Percentiles rank a stretch among this genome's conserved stretches.
Evolutionary conservation across 2,888 invertebrate genomes (phyloP).

Genomic region (Epinotia bilunana): DNA sequence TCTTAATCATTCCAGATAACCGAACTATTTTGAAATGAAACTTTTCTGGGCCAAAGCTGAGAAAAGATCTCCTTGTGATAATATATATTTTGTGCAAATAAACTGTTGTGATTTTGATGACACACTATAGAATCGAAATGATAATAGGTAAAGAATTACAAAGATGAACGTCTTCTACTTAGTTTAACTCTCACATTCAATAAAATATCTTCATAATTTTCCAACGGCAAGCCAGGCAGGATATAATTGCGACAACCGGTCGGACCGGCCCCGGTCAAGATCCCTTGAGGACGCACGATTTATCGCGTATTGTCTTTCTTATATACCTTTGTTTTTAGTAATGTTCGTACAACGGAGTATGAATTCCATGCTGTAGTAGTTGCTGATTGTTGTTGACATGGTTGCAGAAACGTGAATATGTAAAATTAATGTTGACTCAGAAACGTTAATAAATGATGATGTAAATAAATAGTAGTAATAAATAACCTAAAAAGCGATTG

Average conservation of each 20-base stretch:
- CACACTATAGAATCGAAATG: too few species aligned
- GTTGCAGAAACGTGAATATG: not conserved
- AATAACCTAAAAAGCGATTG: not conserved
- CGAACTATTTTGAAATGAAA: too few species aligned
- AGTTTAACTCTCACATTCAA: slow-evolving; percentile 1
- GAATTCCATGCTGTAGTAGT: not conserved
- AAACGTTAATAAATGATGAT: not conserved
- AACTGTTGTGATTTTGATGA: not conserved
- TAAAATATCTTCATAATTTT: slow-evolving; percentile 6
- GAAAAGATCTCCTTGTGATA: too few species aligned
- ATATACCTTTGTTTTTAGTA: slow-evolving; percentile 10
- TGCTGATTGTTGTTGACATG: not conserved
- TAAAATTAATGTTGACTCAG: too few species aligned
- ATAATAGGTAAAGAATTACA: not conserved
- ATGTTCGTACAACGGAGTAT: not conserved
- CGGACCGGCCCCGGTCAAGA: slow-evolving; percentile 17
- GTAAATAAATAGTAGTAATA: not conserved
- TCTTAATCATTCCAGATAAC: too few species aligned
- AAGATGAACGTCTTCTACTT: not conserved
- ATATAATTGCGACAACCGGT: slow-evolving; percentile 31
- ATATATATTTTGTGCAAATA: too few species aligned
- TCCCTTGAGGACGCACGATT: slow-evolving; percentile 5
- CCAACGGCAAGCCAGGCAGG: slow-evolving; percentile 9
- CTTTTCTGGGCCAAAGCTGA: too few species aligned
- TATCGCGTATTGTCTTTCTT: not conserved